These are phyloP conservation scores for Glossosoma conforme DNA, from an alignment of 1,140 invertebrate genomes.

Conservation along the genomic window DNA sequence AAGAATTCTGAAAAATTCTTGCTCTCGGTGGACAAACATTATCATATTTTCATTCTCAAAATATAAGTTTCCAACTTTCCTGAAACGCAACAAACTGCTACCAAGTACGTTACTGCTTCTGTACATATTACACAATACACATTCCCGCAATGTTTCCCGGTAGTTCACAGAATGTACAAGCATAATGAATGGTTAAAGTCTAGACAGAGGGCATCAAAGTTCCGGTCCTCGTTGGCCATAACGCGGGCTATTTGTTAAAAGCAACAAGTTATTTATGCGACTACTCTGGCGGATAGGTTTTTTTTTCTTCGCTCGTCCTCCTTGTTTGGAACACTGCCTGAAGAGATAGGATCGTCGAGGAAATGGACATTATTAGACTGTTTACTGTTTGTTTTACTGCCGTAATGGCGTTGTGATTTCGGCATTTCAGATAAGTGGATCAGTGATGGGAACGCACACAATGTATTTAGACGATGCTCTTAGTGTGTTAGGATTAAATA, in stretches of 20 bases:
- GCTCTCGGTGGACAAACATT: background rate
- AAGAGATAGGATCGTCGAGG: too few relatives aligned
- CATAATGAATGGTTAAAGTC: slow-evolving; percentile 15
- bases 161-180: background rate
- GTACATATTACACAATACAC: background rate
- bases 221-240: slow-evolving; percentile 11
- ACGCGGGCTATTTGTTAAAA: slow-evolving; percentile 6
- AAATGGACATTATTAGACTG: too few relatives aligned
- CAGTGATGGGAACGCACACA: too few relatives aligned
- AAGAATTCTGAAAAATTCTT: background rate
- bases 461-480: too few relatives aligned
- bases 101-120: background rate
- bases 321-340: too few relatives aligned
- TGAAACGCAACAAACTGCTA: background rate
- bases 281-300: too few relatives aligned
- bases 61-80: background rate
- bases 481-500: too few relatives aligned
- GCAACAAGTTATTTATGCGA: slow-evolving; percentile 18
- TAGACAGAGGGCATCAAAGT: slow-evolving; percentile 11
- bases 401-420: too few relatives aligned
- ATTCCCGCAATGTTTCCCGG: background rate
- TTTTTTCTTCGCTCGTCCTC: too few relatives aligned
- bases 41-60: background rate
- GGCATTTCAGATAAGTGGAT: too few relatives aligned
- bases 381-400: too few relatives aligned